A percentile compares a stretch with the other conserved stretches of the same genome.
Evolutionary conservation across 1,140 invertebrate genomes (phyloP).

Genomic region (Goniozus legneri): DNA sequence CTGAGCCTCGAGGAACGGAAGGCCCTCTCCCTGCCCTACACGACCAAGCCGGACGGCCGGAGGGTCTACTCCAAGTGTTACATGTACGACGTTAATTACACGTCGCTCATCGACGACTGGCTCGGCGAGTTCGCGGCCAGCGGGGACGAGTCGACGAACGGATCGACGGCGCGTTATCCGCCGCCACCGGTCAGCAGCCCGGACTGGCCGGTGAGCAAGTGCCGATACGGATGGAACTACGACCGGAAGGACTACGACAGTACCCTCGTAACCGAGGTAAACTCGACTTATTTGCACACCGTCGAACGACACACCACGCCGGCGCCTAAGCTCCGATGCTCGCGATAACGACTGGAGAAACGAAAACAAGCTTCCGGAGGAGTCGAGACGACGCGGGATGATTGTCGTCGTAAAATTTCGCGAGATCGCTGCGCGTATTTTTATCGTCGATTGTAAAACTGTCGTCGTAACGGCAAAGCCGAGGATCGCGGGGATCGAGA

Average conservation of each 20-base stretch:
- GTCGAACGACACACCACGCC: no score
- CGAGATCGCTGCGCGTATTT: no score
- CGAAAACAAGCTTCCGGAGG: no score
- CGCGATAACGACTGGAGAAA: no score
- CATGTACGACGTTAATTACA: constrained; percentile 57
- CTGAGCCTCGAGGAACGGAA: constrained; percentile 56
- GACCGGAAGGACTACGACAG: constrained; percentile 55
- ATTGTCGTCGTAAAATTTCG: no score
- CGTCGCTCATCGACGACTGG: constrained; percentile 45
- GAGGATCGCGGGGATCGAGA: no score
- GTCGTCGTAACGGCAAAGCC: no score
- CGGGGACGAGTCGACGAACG: constrained; percentile 4
- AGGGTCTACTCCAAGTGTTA: constrained; percentile 49
- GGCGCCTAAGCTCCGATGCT: no score
- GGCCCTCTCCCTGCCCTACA: constrained; percentile 55
- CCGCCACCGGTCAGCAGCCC: constrained; percentile 39
- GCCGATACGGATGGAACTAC: constrained; percentile 57
- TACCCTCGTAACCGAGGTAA: constrained; percentile 60
- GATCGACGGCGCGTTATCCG: constrained; percentile 20
- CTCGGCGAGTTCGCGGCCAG: constrained; percentile 1
- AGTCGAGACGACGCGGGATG: no score
- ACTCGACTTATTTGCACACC: no score
- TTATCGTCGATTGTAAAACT: no score
- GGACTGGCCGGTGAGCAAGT: constrained; percentile 46
- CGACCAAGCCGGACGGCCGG: constrained; percentile 43